Percentiles rank a stretch among this genome's conserved stretches.
Conservation (phyloP, 2,797 vertebrate genomes). For the Synanceia verrucosa region DNA sequence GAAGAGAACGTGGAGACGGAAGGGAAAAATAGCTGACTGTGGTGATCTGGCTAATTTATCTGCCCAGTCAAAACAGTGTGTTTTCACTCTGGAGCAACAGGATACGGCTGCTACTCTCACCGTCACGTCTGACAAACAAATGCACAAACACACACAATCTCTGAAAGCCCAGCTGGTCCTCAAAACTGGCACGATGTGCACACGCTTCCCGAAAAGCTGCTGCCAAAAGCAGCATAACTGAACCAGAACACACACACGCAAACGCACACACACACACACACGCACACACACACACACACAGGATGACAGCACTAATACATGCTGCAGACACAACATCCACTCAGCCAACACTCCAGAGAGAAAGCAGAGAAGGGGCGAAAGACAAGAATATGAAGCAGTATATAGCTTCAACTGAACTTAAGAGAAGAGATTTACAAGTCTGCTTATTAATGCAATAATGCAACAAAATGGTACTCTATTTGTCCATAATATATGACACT, state of each 20-base stretch:
- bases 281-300: constrained; percentile 17
- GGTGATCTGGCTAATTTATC: constrained; percentile 66
- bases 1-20: constrained; percentile 35
- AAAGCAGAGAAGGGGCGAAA: constrained; percentile 44
- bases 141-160: constrained; percentile 26
- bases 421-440: neutral
- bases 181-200: constrained; percentile 45
- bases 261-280: constrained; percentile 37
- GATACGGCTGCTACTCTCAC: constrained; percentile 60
- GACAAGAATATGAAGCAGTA: constrained; percentile 27
- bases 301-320: constrained; percentile 71
- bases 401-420: neutral
- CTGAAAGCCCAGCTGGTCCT: constrained; percentile 67
- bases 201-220: constrained; percentile 51
- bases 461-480: neutral
- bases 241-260: constrained; percentile 61
- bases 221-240: constrained; percentile 73
- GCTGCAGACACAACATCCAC: constrained; percentile 75
- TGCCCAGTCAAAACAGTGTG: constrained; percentile 63
- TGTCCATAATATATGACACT: neutral
- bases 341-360: constrained; percentile 62
- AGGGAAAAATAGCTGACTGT: constrained; percentile 65
- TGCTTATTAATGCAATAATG: neutral
- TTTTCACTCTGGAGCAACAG: constrained; percentile 69
- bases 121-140: constrained; percentile 60